Conservation (phyloP, 2,888 invertebrate species). For the Drosophila paramelanica region DNA sequence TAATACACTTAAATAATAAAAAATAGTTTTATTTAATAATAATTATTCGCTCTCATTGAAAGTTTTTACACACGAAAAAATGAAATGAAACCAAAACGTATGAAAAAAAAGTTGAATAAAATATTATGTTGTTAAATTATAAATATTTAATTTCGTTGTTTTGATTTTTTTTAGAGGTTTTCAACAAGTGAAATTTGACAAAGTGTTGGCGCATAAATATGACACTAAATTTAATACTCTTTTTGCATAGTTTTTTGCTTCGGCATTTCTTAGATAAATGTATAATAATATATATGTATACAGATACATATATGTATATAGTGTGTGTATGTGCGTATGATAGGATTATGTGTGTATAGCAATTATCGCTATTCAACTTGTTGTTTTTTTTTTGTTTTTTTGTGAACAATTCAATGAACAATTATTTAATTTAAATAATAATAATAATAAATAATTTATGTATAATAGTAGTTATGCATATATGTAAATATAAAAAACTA, state of each 20-base stretch:
- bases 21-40: conserved; percentile 41
- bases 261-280: conserved; percentile 37
- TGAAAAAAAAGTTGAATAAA: conserved; percentile 36
- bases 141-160: conserved; percentile 20
- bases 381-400: conserved; percentile 10
- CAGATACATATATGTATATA: conserved; percentile 42
- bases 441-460: conserved; percentile 66
- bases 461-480: conserved; percentile 46
- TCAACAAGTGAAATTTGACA: conserved; percentile 45
- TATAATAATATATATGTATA: conserved; percentile 33
- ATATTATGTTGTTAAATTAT: conserved; percentile 7
- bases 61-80: conserved; percentile 33
- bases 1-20: conserved; percentile 66
- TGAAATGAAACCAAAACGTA: conserved; percentile 26
- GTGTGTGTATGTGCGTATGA: conserved; percentile 39
- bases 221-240: conserved; percentile 85
- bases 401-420: conserved; percentile 66
- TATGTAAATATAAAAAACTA: conserved; percentile 46
- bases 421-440: conserved; percentile 60
- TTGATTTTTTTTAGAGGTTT: conserved; percentile 12
- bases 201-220: conserved; percentile 72
- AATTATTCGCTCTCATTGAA: conserved; percentile 23
- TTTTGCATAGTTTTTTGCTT: conserved; percentile 51
- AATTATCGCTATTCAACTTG: conserved; percentile 26
- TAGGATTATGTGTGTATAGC: conserved; percentile 42